Base-by-base conservation (phyloP, 64 coral and sea anemone species). In the Stichodactyla mertensii region DNA sequence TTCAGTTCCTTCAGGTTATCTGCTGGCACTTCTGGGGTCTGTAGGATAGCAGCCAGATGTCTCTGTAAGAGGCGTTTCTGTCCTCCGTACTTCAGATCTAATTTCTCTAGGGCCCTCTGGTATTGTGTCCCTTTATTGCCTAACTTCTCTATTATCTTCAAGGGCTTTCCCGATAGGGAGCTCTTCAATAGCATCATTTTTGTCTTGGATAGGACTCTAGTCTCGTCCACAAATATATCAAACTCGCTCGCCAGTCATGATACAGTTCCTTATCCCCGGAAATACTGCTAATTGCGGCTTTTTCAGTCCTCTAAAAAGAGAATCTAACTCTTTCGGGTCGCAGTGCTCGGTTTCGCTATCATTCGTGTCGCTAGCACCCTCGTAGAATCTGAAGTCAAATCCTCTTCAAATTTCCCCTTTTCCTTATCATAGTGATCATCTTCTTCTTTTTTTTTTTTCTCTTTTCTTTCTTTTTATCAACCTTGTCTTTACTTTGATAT, bases 171-270 rank as follows among this genome's bases (percentile, higher is more conserved):
- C 4, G 55, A 53, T 4, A 83, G 16, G 10, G 82, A 11, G n/a
- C 82, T 55, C 18, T 83, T 83, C 7, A 83, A 52, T 19, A 83
- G 24, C 82, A 83, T 53, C 82, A 83, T 82, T 82, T 83, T 83
- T 55, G 52, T 52, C 52, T 83, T 83, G 6, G 52, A 28, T 11
- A 0, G 82, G 6, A 55, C 82, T 24, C 55, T 83, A 52, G 54
- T 53, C 55, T 83, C n/a, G 55, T 83, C 8, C 14, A 83, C 52
- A 55, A 69, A 74, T 64, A 89, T 69, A 56, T 89, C 77, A 66
- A 89, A 82, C 54, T 89, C 16, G 36, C 87, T 89, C 79, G 58
- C 55, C 77, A 82, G 23, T 89, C 57, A 16, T 83, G 87, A 89
- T 89, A 82, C 45, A 89, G 87, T 16, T 89, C 78, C 80, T 62